Evolutionary conservation across 2,888 invertebrate genomes (phyloP).

Genomic region (Cataglyphis livida): DNA sequence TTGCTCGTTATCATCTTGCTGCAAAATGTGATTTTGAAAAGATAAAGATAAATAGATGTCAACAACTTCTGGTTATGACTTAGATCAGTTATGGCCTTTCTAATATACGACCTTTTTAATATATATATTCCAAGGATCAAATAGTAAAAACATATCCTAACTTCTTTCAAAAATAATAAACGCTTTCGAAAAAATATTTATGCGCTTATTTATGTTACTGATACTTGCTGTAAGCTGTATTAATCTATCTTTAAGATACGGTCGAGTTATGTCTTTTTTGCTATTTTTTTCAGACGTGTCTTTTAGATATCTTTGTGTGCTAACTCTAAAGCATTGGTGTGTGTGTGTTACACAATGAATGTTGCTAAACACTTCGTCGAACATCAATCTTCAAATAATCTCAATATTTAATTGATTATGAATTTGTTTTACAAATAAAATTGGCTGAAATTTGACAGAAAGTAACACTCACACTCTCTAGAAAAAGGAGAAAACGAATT

Average conservation of each 20-base stretch:
- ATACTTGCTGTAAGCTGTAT: neutral
- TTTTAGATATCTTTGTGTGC: neutral
- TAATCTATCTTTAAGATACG: conserved; percentile 16
- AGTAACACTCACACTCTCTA: conserved; percentile 48
- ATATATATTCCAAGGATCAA: conserved; percentile 4
- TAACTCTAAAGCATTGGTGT: conserved; percentile 13
- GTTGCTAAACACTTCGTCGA: neutral
- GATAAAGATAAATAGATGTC: too few species aligned
- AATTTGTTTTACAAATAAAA: conserved; percentile 15
- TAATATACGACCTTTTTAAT: too few species aligned
- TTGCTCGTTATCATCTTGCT: too few species aligned
- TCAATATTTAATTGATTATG: conserved; percentile 5
- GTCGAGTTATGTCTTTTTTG: neutral
- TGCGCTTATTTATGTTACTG: conserved; percentile 33
- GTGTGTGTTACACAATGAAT: neutral
- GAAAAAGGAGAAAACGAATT: conserved; percentile 38
- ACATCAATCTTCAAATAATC: neutral
- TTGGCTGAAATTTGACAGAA: conserved; percentile 38
- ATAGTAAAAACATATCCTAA: conserved; percentile 62
- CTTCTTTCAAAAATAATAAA: conserved; percentile 58
- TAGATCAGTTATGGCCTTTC: too few species aligned
- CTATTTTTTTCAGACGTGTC: neutral
- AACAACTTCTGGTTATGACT: too few species aligned
- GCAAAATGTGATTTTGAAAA: too few species aligned
- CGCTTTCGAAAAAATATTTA: conserved; percentile 33